Percentiles rank a stretch among this genome's conserved stretches.
These are phyloP conservation scores for Hypomecis atomaria DNA, from an alignment of 2,888 invertebrate genomes.

Conservation along the genomic window DNA sequence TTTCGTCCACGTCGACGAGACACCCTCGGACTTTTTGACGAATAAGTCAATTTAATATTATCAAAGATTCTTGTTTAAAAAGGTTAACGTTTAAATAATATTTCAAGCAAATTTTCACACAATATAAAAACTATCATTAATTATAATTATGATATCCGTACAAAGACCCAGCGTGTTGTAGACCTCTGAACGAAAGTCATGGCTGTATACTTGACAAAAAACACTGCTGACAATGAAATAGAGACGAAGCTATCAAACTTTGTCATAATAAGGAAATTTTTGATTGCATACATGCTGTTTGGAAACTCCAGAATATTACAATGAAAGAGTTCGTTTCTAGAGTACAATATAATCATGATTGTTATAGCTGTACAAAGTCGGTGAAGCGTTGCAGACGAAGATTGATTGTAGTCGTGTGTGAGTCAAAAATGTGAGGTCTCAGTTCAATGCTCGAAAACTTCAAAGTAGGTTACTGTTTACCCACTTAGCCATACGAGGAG, in stretches of 20 bases:
- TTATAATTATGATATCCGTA: conserved; percentile 22
- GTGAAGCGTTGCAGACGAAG: conserved; percentile 50
- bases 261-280: conserved; percentile 20
- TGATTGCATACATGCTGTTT: background rate
- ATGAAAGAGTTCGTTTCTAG: conserved; percentile 16
- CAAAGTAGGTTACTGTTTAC: conserved; percentile 33
- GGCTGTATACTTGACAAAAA: conserved; percentile 30
- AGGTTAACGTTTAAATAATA: conserved; percentile 7
- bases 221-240: conserved; percentile 19
- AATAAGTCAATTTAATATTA: no score
- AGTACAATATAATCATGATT: conserved; percentile 34
- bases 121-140: conserved; percentile 20
- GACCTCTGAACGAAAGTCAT: conserved; percentile 31
- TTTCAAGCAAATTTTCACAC: conserved; percentile 19
- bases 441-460: conserved; percentile 52
- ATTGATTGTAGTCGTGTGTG: conserved; percentile 50
- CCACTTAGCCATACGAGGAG: conserved; percentile 23
- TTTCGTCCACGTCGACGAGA: no score
- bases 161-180: conserved; percentile 11
- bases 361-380: conserved; percentile 39
- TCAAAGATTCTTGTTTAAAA: no score
- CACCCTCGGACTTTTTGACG: no score
- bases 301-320: conserved; percentile 11
- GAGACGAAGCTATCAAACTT: conserved; percentile 10
- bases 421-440: conserved; percentile 45